Evolutionary conservation across 2,888 invertebrate genomes (phyloP).

Genomic region (Amphipyra tragopoginis): DNA sequence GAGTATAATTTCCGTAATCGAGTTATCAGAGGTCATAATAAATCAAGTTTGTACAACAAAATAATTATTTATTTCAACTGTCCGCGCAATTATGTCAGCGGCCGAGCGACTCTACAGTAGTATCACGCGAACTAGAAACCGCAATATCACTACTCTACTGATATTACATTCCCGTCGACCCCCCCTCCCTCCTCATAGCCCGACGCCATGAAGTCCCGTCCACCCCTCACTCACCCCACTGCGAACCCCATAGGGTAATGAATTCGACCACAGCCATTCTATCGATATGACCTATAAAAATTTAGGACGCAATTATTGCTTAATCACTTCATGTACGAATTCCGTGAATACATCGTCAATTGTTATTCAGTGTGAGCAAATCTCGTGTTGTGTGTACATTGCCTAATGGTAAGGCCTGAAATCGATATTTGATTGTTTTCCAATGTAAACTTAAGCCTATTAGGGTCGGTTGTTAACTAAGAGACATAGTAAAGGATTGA

Average conservation of each 20-base stretch:
- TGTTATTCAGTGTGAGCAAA: constrained; percentile 50
- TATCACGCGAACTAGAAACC: constrained; percentile 81
- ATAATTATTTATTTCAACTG: constrained; percentile 36
- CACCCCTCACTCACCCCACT: constrained; percentile 63
- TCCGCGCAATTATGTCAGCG: constrained; percentile 55
- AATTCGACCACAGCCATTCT: constrained; percentile 82
- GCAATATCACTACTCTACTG: constrained; percentile 86
- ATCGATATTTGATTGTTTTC: constrained; percentile 54
- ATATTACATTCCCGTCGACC: constrained; percentile 83
- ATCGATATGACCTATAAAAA: constrained; percentile 85
- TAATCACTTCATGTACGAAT: constrained; percentile 71
- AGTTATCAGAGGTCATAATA: no score
- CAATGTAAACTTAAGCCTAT: constrained; percentile 54
- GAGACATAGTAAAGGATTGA: constrained; percentile 31
- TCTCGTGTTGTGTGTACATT: constrained; percentile 36
- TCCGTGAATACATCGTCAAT: constrained; percentile 51
- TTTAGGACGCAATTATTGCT: constrained; percentile 80
- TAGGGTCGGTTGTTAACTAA: constrained; percentile 40
- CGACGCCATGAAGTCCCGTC: constrained; percentile 82
- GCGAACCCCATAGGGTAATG: constrained; percentile 83
- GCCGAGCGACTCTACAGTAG: constrained; percentile 67
- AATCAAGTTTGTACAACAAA: no score
- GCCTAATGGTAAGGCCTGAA: constrained; percentile 28
- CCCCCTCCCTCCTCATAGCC: constrained; percentile 65
- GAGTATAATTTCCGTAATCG: no score